These are phyloP conservation scores for Phengaris arion DNA, from an alignment of 2,888 invertebrate genomes.

Conservation along the genomic window DNA sequence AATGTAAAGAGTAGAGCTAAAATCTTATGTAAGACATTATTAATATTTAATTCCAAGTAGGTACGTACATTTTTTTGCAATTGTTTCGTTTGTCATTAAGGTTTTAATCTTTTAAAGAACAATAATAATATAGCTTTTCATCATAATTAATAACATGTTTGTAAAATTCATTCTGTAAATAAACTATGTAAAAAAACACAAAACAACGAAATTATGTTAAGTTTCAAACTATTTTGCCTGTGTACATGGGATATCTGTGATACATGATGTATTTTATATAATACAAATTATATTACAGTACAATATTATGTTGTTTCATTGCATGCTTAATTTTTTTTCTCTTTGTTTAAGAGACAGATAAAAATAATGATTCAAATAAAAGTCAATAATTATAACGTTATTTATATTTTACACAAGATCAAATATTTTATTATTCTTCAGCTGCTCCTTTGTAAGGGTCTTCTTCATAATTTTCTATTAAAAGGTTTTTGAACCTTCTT, in stretches of 20 bases:
- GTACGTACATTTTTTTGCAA: too few species aligned
- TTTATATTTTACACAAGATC: not conserved
- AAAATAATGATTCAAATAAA: not conserved
- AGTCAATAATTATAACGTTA: not conserved
- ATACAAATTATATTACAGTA: not conserved
- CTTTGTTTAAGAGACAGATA: too few species aligned
- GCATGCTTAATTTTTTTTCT: not conserved
- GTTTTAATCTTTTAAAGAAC: not conserved
- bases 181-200: not conserved
- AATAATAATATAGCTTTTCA: not conserved
- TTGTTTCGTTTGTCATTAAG: not conserved
- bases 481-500: conserved; percentile 83
- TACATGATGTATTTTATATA: conserved; percentile 14
- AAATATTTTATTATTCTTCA: conserved; percentile 38
- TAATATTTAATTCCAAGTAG: too few species aligned
- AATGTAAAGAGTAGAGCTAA: too few species aligned
- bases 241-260: not conserved
- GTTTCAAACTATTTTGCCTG: not conserved
- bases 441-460: conserved; percentile 68
- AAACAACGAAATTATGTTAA: not conserved
- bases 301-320: not conserved
- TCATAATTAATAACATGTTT: not conserved
- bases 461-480: conserved; percentile 85
- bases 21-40: too few species aligned
- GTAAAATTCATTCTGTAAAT: not conserved